Evolutionary conservation across 2,888 invertebrate species (phyloP), one percentile per base, ranked within the genome.

Genomic region (Autographa pulchrina): DNA sequence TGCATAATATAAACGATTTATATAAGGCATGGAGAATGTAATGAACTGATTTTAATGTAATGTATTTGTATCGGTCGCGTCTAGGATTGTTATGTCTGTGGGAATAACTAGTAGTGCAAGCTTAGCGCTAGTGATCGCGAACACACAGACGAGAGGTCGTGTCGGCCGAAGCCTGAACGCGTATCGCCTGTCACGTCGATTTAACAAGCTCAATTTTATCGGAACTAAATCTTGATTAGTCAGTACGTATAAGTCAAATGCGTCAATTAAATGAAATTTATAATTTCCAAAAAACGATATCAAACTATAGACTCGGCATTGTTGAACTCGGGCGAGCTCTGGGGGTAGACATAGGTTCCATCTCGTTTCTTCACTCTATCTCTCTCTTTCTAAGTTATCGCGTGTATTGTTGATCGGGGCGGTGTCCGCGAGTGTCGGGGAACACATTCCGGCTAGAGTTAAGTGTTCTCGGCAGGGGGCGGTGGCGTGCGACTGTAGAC

Each of bases 201-300:
- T 93, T 92, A 91, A 92, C 92, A 91, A 92, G 95, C 95, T 95
- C 95, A 95, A 95, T 95, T 95, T 94, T 94, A 92, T 91, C 86
- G 91, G 71, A 89, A 90, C 84, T 89, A 87, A 88, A 87, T 90
- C 90, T 91, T 88, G 91, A 88, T 90, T 93, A 94, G 92, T 92
- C 91, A 86, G 87, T 94, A 93, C 93, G 91, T 92, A 90, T 94
- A 94, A 94, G 94, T 91, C 87, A 90, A 84, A 90, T 90, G 89
- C 92, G 95, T 95, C 95, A 95, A 95, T 95, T 95, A 95, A 92
- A 76, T 66, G 65, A 75, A 80, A 68, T 67, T 54, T 66, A 74
- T 60, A 70, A 77, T 82, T 78, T 84, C 85, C 88, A 81, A 75
- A 77, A 38, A 83, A 85, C 85, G 78, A 83, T 85, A 87, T 85